phyloP scores from a whole-genome alignment of 2,797 vertebrate species.

The Dipus sagitta region DNA sequence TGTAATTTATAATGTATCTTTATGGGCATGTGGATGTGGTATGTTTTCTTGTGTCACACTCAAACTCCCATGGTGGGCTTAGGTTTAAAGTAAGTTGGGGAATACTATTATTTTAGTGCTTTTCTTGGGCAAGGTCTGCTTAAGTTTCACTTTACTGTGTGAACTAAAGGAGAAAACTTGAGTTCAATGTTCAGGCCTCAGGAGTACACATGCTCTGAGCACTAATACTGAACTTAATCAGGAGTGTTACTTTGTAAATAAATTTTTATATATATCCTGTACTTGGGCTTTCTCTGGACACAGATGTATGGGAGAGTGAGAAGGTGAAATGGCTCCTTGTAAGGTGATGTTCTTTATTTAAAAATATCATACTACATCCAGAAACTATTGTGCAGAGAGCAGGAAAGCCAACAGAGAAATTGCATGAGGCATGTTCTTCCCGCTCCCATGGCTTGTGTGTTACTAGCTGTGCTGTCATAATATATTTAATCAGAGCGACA shows the following conservation, averaged over 20 bases:
- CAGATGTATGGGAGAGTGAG: slow-evolving; percentile 47
- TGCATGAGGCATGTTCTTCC: slow-evolving; percentile 54
- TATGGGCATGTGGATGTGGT: slow-evolving; percentile 70
- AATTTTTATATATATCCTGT: slow-evolving; percentile 77
- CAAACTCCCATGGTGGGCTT: slow-evolving; percentile 60
- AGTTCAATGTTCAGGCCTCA: slow-evolving; percentile 68
- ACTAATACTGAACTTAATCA: slow-evolving; percentile 72
- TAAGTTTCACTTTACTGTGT: slow-evolving; percentile 77
- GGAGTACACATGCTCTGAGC: slow-evolving; percentile 50
- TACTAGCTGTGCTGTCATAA: slow-evolving; percentile 75
- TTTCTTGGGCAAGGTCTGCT: slow-evolving; percentile 68
- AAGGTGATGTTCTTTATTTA: slow-evolving; percentile 65
- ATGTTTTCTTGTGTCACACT: slow-evolving; percentile 54
- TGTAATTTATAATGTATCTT: slow-evolving; percentile 83
- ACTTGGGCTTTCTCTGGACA: slow-evolving; percentile 61
- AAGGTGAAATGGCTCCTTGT: slow-evolving; percentile 66
- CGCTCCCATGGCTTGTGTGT: slow-evolving; percentile 75
- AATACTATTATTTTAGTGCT: slow-evolving; percentile 71
- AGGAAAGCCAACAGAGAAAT: slow-evolving; percentile 30
- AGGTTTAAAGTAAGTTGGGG: slow-evolving; percentile 76
- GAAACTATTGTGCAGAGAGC: slow-evolving; percentile 57
- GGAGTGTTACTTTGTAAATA: slow-evolving; percentile 70
- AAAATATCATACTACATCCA: slow-evolving; percentile 48
- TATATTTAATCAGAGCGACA: slow-evolving; percentile 86
- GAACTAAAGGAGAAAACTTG: slow-evolving; percentile 72